A percentile compares a stretch with the other conserved stretches of the same genome.
phyloP scores from a whole-genome alignment of 2,797 vertebrate species.

The Ambastaia sidthimunki region DNA sequence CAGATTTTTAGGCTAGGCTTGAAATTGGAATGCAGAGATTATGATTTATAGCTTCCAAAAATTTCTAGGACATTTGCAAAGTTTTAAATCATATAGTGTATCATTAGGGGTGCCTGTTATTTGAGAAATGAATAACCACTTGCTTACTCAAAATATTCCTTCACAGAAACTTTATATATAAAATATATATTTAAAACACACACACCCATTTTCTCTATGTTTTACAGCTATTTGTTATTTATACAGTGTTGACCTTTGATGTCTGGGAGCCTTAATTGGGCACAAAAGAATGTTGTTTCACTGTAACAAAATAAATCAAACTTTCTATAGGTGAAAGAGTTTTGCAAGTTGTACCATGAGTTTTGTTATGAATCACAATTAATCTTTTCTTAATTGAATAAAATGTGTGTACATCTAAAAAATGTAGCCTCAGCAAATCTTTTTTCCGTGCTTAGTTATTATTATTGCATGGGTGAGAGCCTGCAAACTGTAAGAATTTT shows the following conservation, averaged over 20 bases:
- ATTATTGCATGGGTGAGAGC: background rate
- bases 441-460: background rate
- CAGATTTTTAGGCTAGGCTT: conserved; percentile 10
- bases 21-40: conserved; percentile 1
- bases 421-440: conserved; percentile 19
- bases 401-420: conserved; percentile 59
- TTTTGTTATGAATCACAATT: conserved; percentile 69
- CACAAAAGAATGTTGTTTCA: conserved; percentile 71
- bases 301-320: conserved; percentile 68
- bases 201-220: conserved; percentile 62
- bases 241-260: conserved; percentile 70
- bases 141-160: conserved; percentile 47
- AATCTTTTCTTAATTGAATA: conserved; percentile 59
- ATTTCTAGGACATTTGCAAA: background rate
- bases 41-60: conserved; percentile 4
- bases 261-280: conserved; percentile 71
- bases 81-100: conserved; percentile 14
- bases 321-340: conserved; percentile 71
- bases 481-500: background rate
- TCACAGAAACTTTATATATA: conserved; percentile 45
- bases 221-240: conserved; percentile 65
- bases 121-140: conserved; percentile 42
- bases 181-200: conserved; percentile 51
- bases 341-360: conserved; percentile 61
- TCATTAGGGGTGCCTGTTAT: conserved; percentile 21